Evolutionary conservation across 2,888 invertebrate genomes (phyloP), one percentile per base, ranked within the genome.

Genomic region (Saturnia japonica): DNA sequence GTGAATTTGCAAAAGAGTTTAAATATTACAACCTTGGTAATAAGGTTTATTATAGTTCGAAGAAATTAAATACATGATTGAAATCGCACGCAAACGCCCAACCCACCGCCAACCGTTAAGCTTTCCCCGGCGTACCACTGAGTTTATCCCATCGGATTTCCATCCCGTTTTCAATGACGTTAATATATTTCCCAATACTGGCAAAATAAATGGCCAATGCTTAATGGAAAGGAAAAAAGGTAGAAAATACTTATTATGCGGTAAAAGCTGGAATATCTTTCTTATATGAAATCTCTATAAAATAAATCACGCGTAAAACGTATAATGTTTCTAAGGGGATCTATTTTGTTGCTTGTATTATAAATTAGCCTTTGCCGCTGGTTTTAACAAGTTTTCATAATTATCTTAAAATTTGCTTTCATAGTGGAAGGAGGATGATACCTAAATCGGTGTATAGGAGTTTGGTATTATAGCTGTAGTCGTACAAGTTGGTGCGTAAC

Each of bases 201-300:
- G 51, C 16, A 54, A 51, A 70, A 70, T 66, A 66, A 66, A 70
- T 51, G 51, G 70, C 70, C 40, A 64, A 47, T 40, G 66, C 66
- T 70, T 70, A 70, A 70, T 66, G 70, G 70, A 70, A 66, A 70
- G 70, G 70, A 70, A 70, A 70, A 54, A 70, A 64, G 70, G 66
- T 51, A 47, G 51, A 51, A 70, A 66, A 70, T 66, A 40, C 64
- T 70, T 70, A n/a, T 66, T 70, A 66, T 70, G 64, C 66, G 66
- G 66, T 70, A 70, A 47, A 70, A 62, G 62, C 62, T 62, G 28
- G 28, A 62, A 62, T 54, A 62, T 16, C 62, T 28, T 34, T 19
- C 62, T 62, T 62, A 6, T 34, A 62, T 62, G 62, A 62, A 62
- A 62, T 34, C 28, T 12, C 62, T 62, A 34, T 62, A 62, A 62